Evolutionary conservation across 2,113 vertebrate genomes (phyloP).

Genomic region (Varanus salvator): DNA sequence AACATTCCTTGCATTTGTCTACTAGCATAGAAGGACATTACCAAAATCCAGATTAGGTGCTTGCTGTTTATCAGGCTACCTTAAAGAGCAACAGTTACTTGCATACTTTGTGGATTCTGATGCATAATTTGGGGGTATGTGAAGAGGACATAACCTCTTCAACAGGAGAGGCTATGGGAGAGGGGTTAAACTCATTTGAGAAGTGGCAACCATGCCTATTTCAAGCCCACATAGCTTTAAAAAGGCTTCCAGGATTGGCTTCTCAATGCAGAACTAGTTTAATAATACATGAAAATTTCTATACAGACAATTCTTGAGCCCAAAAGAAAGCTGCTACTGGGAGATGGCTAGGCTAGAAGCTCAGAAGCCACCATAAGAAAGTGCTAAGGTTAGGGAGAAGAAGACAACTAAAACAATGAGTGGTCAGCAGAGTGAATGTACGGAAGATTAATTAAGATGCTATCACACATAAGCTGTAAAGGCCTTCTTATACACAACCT

Average conservation of each 20-base stretch:
- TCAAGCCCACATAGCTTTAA: background rate
- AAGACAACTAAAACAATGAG: no score
- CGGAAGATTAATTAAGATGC: background rate
- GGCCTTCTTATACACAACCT: background rate
- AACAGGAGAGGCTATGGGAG: background rate
- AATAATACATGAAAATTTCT: no score
- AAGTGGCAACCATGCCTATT: background rate
- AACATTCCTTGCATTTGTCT: background rate
- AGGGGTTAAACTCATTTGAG: background rate
- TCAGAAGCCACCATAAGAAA: no score
- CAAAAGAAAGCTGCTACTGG: no score
- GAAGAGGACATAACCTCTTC: background rate
- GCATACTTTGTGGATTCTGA: background rate
- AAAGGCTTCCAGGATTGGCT: no score
- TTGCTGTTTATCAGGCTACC: background rate
- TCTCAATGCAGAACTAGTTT: no score
- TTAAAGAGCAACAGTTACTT: background rate
- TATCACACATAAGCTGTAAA: background rate
- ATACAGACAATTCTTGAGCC: no score
- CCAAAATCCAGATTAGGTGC: background rate
- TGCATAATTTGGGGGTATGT: background rate
- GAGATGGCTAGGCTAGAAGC: no score
- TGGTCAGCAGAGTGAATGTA: no score
- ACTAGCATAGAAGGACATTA: no score
- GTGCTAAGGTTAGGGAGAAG: no score